A percentile compares a stretch with the other conserved stretches of the same genome.
Evolutionary conservation across 2,113 vertebrate species (phyloP).

Genomic region (Tenebrosternarchus preto): DNA sequence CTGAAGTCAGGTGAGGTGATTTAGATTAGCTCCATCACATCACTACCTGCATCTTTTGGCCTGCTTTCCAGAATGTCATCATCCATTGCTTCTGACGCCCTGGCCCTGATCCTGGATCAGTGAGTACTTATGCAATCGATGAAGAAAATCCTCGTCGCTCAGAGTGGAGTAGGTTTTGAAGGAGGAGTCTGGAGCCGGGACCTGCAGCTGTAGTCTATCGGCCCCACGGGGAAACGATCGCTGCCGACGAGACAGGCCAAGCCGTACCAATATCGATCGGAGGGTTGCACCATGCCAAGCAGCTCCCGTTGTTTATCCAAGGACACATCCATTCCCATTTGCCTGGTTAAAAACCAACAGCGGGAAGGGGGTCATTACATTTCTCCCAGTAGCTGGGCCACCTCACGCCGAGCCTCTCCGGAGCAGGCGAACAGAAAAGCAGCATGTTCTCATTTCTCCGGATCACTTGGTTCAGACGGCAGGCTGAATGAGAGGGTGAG

Average conservation of each 20-base stretch:
- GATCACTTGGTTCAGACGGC: constrained; percentile 10
- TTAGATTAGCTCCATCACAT: constrained; percentile 4
- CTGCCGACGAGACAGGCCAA: constrained; percentile 38
- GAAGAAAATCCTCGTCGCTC: constrained; percentile 37
- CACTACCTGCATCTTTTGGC: constrained; percentile 11
- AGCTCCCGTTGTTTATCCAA: constrained; percentile 43
- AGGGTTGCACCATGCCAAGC: constrained; percentile 41
- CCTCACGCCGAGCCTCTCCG: constrained; percentile 21
- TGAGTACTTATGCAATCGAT: constrained; percentile 47
- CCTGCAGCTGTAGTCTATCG: constrained; percentile 20
- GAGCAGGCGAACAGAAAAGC: neutral
- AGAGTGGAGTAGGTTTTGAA: constrained; percentile 24
- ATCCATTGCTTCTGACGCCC: constrained; percentile 8
- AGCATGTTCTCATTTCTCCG: neutral
- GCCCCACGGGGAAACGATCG: constrained; percentile 33
- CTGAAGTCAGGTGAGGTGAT: too few species aligned
- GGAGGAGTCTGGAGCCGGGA: constrained; percentile 29
- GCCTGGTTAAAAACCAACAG: constrained; percentile 35
- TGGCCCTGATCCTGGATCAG: constrained; percentile 21
- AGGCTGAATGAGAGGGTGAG: neutral
- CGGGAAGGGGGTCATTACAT: constrained; percentile 21
- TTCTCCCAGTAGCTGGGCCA: constrained; percentile 9
- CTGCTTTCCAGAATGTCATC: constrained; percentile 34
- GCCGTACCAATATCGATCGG: constrained; percentile 50
- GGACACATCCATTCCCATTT: constrained; percentile 13